Base-by-base conservation (phyloP, 2,797 vertebrate genomes). In the Cossypha heuglini region DNA sequence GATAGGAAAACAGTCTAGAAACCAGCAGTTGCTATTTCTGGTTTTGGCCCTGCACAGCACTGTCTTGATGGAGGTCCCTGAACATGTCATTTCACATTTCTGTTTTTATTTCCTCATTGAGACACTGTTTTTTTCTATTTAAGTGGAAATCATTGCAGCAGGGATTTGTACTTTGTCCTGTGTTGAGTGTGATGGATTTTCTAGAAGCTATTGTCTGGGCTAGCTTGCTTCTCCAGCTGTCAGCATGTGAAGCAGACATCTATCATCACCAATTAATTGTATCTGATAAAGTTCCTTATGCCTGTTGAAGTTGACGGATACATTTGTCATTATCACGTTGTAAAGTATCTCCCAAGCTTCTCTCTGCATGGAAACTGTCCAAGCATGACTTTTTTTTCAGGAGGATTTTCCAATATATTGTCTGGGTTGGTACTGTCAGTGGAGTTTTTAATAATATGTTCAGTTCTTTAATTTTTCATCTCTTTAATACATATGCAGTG, bases 221-320 rank as follows among this genome's bases (percentile, higher is more conserved):
- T 87, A 71, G 37, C 55, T 92, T 89, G 38, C 74, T 85, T 96
- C 83, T 93, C 67, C 74, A 89, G 42, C 86, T 94, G 81, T 73
- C 84, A 89, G 43, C 40, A 45, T 3, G 12, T 86, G 73, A 85
- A 92, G 74, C 57, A 93, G 77, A 69, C 77, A 96, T 95, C 94
- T 93, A 91, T 96, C 94, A 93, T 92, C 91, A 93, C 80, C 86
- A 89, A 55, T 96, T 94, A 96, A 87, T 92, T 7, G 16, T 76
- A 82, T 73, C 77, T 87, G 55, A 93, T 91, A 91, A 95, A 91
- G 77, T 92, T 92, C 71, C 40, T 85, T 86, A 62, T 38, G 62
- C 55, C 55, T 93, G 55, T 73, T 94, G 71, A 73, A 92, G 55
- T 0, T 95, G 93, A 85, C 7, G 16, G 71, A 79, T 85, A 19